Evolutionary conservation across 2,113 vertebrate genomes (phyloP).

Genomic region (Scalopus aquaticus): DNA sequence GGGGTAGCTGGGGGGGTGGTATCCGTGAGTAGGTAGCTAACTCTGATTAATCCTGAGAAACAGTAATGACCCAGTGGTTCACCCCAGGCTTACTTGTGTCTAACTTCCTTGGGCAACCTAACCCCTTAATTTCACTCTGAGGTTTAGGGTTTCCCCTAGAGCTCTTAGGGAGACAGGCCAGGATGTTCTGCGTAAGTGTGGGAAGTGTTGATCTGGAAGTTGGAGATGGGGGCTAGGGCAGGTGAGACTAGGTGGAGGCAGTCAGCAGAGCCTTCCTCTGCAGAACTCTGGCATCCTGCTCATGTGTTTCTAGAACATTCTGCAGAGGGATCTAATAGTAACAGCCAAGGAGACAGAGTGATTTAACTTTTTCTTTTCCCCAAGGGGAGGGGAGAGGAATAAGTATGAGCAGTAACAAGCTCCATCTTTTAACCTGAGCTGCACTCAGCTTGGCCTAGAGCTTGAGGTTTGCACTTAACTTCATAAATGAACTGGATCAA

Average conservation of each 20-base stretch:
- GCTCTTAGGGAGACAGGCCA: not conserved
- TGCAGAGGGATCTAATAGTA: not conserved
- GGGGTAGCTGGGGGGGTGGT: not conserved
- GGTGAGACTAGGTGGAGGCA: no score
- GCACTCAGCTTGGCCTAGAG: accelerated
- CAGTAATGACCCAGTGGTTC: constrained; percentile 35
- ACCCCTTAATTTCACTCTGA: constrained; percentile 71
- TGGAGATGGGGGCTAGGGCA: not conserved
- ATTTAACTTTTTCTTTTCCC: not conserved
- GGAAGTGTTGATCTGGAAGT: not conserved
- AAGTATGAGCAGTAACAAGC: not conserved
- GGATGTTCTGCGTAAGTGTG: constrained; percentile 10
- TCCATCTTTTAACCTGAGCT: not conserved
- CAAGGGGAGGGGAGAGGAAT: not conserved
- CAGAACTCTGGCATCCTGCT: not conserved
- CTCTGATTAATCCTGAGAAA: constrained; percentile 68
- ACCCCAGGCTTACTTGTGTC: constrained; percentile 67
- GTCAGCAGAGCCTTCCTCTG: not conserved
- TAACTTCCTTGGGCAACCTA: constrained; percentile 50
- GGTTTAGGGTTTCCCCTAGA: constrained; percentile 70
- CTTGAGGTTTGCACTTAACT: not conserved
- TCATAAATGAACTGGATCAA: not conserved
- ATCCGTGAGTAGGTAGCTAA: not conserved
- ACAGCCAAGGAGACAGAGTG: not conserved
- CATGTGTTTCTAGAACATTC: not conserved